Evolutionary conservation across 2,888 invertebrate genomes (phyloP), one percentile per base, ranked within the genome.

Genomic region (Pandemis heparana): DNA sequence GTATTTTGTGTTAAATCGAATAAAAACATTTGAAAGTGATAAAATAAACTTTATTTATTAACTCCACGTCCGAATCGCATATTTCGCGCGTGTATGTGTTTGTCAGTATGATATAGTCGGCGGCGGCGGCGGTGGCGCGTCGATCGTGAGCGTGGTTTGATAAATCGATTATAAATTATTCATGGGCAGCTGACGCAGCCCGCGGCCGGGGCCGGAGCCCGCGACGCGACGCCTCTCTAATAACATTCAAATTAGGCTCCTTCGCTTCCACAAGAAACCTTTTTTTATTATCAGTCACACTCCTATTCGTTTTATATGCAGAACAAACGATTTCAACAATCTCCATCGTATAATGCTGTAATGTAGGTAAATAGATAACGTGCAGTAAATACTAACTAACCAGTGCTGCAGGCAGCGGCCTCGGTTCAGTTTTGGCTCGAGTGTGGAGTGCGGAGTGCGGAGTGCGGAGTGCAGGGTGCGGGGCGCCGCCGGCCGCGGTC

Each of bases 131-230:
- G 51, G 14, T 7, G 14, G 51, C 59, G 63, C 23, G 23, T 32
- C 23, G 23, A 68, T 75, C 75, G 71, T 68, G 70, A 71, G 71
- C 74, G 65, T 71, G 75, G 68, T 75, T 76, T 78, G 78, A 79
- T 79, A 75, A 77, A 78, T 79, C 77, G 76, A 77, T 76, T 75
- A 80, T 80, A 78, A 77, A 80, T 80, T 79, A 80, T 80, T 80
- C 79, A 80, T 79, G 76, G 70, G 69, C 64, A 62, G 75, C 74
- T 75, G 77, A 77, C 74, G 75, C 74, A 61, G 71, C 70, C 18
- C 68, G 53, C 39, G 12, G 16, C 51, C 64, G 16, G 38, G 64
- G 16, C 48, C 66, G 18, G 23, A 32, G 23, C 23, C 23, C 48
- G 6, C 48, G 10, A 72, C 67, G 68, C 68, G 68, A 64, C 63